phyloP scores from a whole-genome alignment of 2,888 invertebrate genomes.

The Beris morrisii region DNA sequence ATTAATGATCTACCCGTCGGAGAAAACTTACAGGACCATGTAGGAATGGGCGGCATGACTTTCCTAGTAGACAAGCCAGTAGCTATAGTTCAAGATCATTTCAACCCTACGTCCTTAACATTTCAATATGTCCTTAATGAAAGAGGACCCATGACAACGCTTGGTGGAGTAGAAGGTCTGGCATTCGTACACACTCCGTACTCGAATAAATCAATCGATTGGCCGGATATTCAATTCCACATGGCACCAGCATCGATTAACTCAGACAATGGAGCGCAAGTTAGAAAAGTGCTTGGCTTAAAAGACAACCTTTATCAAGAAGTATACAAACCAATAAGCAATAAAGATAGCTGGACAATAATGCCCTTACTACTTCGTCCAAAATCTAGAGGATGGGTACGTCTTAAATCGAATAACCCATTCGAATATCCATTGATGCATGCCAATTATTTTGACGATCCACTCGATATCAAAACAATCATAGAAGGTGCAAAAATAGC shows the following conservation, averaged over 20 bases:
- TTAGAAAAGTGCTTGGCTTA: constrained; percentile 75
- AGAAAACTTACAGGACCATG: constrained; percentile 85
- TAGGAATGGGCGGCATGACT: constrained; percentile 74
- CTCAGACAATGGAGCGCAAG: constrained; percentile 75
- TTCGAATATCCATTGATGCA: constrained; percentile 85
- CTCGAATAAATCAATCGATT: constrained; percentile 74
- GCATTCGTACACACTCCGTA: constrained; percentile 85
- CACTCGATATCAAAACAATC: constrained; percentile 74
- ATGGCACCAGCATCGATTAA: constrained; percentile 89
- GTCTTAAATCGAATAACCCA: constrained; percentile 78
- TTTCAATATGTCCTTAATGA: constrained; percentile 79
- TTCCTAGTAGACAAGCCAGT: constrained; percentile 77
- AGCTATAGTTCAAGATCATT: constrained; percentile 76
- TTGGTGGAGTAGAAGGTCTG: constrained; percentile 85
- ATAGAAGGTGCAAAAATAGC: constrained; percentile 84
- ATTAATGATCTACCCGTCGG: constrained; percentile 77
- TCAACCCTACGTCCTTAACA: constrained; percentile 76
- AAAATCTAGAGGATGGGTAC: constrained; percentile 75
- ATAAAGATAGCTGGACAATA: constrained; percentile 74
- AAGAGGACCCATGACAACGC: constrained; percentile 81
- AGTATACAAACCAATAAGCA: constrained; percentile 78
- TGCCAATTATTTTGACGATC: constrained; percentile 88
- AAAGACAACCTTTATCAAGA: constrained; percentile 79
- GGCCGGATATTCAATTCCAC: constrained; percentile 90
- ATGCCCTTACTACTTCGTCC: constrained; percentile 83